Evolutionary conservation across 2,797 vertebrate species (phyloP).

Genomic region (Oophaga sylvatica): DNA sequence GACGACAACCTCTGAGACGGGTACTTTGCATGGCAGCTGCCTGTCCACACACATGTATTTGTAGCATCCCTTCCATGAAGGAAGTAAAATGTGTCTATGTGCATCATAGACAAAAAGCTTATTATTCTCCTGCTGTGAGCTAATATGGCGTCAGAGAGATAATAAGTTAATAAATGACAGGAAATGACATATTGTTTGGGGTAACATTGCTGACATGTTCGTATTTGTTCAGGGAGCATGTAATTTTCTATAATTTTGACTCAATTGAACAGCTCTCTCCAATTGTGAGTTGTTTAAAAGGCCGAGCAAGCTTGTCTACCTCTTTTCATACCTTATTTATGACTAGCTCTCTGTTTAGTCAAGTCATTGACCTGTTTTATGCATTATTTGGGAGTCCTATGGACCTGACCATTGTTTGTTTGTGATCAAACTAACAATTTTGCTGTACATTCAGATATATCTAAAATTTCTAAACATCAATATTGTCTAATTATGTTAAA

Average conservation of each 20-base stretch:
- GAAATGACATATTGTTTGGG: not conserved
- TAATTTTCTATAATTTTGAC: not conserved
- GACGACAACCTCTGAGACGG: not conserved
- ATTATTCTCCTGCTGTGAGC: not conserved
- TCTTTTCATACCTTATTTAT: too few species aligned
- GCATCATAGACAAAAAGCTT: not conserved
- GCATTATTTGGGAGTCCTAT: too few species aligned
- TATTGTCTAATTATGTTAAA: not conserved
- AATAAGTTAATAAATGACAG: conserved; percentile 1
- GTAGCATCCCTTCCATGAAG: not conserved
- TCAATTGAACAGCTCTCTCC: not conserved
- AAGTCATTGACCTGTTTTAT: too few species aligned
- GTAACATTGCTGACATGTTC: not conserved
- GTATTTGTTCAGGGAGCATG: not conserved
- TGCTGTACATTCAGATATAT: not conserved
- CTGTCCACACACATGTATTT: not conserved
- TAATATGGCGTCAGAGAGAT: not conserved
- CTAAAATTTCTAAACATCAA: not conserved
- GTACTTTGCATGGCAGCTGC: conserved; percentile 4
- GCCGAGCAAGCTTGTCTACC: too few species aligned
- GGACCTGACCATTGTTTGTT: not conserved
- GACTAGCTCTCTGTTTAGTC: too few species aligned
- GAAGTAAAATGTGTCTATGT: not conserved
- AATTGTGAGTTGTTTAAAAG: too few species aligned
- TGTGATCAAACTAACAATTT: not conserved